Conservation (phyloP, 2,113 vertebrate species). For the cattle (Bos taurus) region DNA sequence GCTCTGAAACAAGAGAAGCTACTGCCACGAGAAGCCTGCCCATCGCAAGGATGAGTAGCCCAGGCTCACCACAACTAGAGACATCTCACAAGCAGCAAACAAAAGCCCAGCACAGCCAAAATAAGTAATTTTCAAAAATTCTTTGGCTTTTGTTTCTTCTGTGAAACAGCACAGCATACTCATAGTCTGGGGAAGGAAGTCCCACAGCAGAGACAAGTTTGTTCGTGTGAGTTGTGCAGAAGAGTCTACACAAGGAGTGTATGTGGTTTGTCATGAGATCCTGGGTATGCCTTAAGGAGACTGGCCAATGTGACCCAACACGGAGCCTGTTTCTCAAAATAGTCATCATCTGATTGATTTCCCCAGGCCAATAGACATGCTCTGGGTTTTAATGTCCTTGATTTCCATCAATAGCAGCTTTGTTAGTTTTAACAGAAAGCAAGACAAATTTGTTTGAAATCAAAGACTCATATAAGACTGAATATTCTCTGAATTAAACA, state of each 20-base stretch:
- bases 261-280: neutral
- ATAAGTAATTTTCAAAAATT: neutral
- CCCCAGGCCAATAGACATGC: neutral
- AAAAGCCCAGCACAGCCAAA: neutral
- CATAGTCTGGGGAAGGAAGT: neutral
- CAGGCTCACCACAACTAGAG: neutral
- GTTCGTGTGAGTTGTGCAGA: neutral
- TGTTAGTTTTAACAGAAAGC: constrained; percentile 34
- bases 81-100: neutral
- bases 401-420: constrained; percentile 12
- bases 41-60: neutral
- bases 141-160: neutral
- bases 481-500: neutral
- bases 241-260: neutral
- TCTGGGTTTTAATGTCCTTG: neutral
- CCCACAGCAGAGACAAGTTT: neutral
- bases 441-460: constrained; percentile 8
- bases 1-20: neutral
- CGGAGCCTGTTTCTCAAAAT: constrained; percentile 5
- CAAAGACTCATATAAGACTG: neutral
- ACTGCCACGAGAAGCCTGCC: neutral
- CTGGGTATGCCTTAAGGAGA: neutral
- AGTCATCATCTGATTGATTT: neutral
- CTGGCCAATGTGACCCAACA: neutral
- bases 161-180: neutral